Base-by-base conservation (phyloP, 2,113 vertebrate species). In the Eptesicus fuscus region DNA sequence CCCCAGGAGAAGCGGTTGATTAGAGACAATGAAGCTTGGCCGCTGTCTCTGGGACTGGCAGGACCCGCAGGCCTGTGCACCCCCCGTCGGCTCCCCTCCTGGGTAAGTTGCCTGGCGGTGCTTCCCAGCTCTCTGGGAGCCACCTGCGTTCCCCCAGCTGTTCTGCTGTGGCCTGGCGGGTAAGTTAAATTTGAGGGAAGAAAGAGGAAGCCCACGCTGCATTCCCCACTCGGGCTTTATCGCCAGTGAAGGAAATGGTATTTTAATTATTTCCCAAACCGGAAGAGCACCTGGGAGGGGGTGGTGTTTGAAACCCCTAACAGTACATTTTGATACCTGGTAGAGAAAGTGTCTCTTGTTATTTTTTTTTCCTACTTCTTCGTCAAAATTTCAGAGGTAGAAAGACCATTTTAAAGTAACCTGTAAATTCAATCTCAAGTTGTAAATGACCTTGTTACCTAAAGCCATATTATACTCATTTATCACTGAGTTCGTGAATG, bases 321-420 rank as follows among this genome's bases (percentile, higher is more conserved):
- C 2, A 30, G n/a, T 35, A 18, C 32, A 0, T 53, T 61, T 70
- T 71, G 23, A 44, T 5, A 69, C 3, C 32, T 53, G 4, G 16
- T 63, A 35, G 9, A 65, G 47, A 32, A 85, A 74, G 37, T 82
- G 20, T 30, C 35, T 40, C 12, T 7, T 4, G 11, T 12, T 65
- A 16, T 35, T 25, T 40, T 53, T 37, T 25, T 6, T 65, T 25
- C 2, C 13, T 83, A 23, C 17, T 59, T 44, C 22, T 16, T 61
- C 25, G 10, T 28, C 59, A 61, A 61, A 23, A 90, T 59, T 89
- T 76, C 63, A 74, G 80, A 94, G 13, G 9, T 51, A 56, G 76
- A 95, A 77, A 74, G 32, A 5, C 22, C 32, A 65, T 51, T 94
- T 59, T 86, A 82, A 94, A 28, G 56, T 59, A 89, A 94, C 42